These are phyloP conservation scores for Tretioscincus oriximinensis DNA, from an alignment of 2,113 vertebrate species.

Conservation along the genomic window DNA sequence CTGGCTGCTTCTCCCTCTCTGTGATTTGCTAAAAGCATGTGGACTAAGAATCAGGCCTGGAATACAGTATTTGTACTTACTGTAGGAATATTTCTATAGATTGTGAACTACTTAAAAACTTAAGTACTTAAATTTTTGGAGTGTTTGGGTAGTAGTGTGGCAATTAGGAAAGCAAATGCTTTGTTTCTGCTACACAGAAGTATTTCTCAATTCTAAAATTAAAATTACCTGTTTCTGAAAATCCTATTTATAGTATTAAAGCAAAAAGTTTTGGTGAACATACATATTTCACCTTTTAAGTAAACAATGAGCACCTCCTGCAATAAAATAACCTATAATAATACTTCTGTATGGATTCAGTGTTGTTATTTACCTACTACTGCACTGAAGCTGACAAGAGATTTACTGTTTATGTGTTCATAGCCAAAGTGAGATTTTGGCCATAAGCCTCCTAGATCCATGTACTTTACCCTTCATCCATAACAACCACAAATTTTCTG, in stretches of 20 bases:
- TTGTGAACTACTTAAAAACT: too few relatives aligned
- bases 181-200: too few relatives aligned
- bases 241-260: background rate
- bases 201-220: background rate
- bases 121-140: too few relatives aligned
- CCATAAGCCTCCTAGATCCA: background rate
- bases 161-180: too few relatives aligned
- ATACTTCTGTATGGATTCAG: background rate
- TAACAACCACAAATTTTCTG: too few relatives aligned
- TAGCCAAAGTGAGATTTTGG: background rate
- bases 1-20: too few relatives aligned
- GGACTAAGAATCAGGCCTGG: too few relatives aligned
- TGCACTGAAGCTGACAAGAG: background rate
- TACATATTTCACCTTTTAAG: background rate
- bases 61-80: too few relatives aligned
- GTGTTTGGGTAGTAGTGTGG: too few relatives aligned
- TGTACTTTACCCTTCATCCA: too few relatives aligned
- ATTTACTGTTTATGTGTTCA: background rate
- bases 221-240: background rate
- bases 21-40: too few relatives aligned
- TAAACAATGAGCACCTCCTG: background rate
- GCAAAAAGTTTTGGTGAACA: background rate
- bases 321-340: background rate
- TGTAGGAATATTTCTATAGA: too few relatives aligned
- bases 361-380: background rate